Conservation (phyloP, 2,113 vertebrate species). For the Halcyon malimbica region DNA sequence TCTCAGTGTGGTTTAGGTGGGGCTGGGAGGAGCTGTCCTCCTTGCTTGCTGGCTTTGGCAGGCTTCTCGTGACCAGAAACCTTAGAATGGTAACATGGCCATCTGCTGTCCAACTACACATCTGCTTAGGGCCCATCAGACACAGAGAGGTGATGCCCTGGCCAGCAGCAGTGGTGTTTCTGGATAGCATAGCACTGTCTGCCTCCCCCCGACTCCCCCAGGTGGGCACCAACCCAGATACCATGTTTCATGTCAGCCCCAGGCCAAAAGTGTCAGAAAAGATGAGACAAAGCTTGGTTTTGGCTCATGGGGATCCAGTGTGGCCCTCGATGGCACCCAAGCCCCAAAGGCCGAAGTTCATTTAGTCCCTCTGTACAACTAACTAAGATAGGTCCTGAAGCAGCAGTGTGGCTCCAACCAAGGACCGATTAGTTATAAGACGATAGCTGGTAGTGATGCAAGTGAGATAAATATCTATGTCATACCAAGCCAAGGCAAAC, state of each 20-base stretch:
- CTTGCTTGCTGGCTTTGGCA: neutral
- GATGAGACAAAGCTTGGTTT: neutral
- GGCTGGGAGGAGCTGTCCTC: neutral
- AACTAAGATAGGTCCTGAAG: neutral
- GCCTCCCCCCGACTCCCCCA: neutral
- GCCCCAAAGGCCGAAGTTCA: neutral
- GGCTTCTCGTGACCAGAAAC: neutral
- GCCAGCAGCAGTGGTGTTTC: neutral
- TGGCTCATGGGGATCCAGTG: accelerated
- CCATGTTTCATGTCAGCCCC: neutral
- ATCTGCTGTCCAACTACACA: accelerated
- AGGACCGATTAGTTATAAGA: neutral
- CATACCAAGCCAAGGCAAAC: accelerated
- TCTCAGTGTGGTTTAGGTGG: neutral
- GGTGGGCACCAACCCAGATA: too few species aligned
- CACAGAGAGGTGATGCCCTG: accelerated
- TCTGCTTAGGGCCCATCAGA: neutral
- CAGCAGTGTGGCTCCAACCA: neutral
- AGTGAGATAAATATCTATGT: accelerated
- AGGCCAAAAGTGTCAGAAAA: neutral
- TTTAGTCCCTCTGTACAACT: neutral
- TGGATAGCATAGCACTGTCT: accelerated
- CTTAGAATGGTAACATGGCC: neutral
- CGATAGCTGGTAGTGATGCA: accelerated
- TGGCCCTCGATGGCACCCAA: neutral